Conservation (phyloP, 2,888 invertebrate genomes). For the Leptopilina drosophilae region DNA sequence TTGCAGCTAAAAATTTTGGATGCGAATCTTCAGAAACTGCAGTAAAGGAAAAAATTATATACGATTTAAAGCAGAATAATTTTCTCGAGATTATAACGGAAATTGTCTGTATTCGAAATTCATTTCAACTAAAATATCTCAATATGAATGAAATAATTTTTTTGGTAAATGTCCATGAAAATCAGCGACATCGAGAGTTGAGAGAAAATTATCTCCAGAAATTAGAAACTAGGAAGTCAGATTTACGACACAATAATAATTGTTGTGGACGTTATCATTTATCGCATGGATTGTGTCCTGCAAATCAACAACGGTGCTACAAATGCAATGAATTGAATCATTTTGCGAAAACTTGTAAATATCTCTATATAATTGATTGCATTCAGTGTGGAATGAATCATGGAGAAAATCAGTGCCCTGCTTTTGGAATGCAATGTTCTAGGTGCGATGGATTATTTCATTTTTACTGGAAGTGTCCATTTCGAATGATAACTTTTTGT, state of each 20-base stretch:
- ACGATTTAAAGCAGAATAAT: slow-evolving; percentile 20
- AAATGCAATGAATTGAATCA: slow-evolving; percentile 17
- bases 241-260: slow-evolving; percentile 5
- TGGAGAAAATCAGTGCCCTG: slow-evolving; percentile 21
- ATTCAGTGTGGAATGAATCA: slow-evolving; percentile 27
- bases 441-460: slow-evolving; percentile 27
- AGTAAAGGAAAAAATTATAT: slow-evolving; percentile 23
- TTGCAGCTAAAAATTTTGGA: slow-evolving; percentile 19
- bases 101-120: slow-evolving; percentile 20
- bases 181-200: not conserved
- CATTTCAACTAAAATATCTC: slow-evolving; percentile 1
- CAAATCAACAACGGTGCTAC: slow-evolving; percentile 6
- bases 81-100: slow-evolving; percentile 21
- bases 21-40: not conserved
- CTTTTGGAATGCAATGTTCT: slow-evolving; percentile 29
- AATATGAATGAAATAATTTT: slow-evolving; percentile 27
- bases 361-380: slow-evolving; percentile 27
- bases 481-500: slow-evolving; percentile 6
- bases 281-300: slow-evolving; percentile 2
- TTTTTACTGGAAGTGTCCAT: slow-evolving; percentile 13
- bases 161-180: slow-evolving; percentile 9
- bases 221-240: not conserved
- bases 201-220: slow-evolving; percentile 17
- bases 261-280: slow-evolving; percentile 21
- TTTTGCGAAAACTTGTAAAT: not conserved